These are phyloP conservation scores for Aspidiotus destructor DNA, from an alignment of 2,888 invertebrate species.

Conservation along the genomic window DNA sequence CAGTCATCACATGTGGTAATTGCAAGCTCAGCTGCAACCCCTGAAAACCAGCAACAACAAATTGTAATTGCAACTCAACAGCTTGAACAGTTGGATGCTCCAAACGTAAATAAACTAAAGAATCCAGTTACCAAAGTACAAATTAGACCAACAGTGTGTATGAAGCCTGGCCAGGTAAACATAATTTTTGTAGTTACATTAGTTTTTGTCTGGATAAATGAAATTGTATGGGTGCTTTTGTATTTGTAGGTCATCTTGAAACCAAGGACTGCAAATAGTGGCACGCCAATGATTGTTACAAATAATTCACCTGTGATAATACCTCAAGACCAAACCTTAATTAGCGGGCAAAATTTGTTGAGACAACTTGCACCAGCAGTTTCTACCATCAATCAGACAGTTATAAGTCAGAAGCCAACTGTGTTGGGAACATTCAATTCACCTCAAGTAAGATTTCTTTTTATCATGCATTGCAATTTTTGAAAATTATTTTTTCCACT, in stretches of 20 bases:
- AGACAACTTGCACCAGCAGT: conserved; percentile 14
- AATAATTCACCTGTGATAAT: conserved; percentile 10
- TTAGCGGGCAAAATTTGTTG: conserved; percentile 15
- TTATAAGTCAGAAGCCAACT: conserved; percentile 9
- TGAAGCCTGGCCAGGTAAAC: conserved; percentile 8
- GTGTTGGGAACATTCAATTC: conserved; percentile 4
- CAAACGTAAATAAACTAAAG: background rate
- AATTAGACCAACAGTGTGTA: background rate
- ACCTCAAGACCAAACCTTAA: conserved; percentile 11
- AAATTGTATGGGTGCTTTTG: no score
- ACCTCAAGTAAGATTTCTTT: conserved; percentile 8
- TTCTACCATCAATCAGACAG: conserved; percentile 15
- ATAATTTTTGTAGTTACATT: background rate
- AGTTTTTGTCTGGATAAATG: background rate
- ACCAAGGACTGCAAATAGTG: conserved; percentile 1
- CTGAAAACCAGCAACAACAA: background rate
- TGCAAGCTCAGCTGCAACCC: background rate
- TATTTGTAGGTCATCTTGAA: background rate
- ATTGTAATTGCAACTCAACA: background rate
- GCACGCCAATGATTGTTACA: background rate
- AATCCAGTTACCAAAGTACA: conserved; percentile 19
- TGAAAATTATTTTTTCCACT: conserved; percentile 3
- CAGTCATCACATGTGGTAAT: background rate
- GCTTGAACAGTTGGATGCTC: conserved; percentile 1
- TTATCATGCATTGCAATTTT: background rate